Evolutionary conservation across 2,797 vertebrate species (phyloP).

Genomic region (Tiaroga cobitis): DNA sequence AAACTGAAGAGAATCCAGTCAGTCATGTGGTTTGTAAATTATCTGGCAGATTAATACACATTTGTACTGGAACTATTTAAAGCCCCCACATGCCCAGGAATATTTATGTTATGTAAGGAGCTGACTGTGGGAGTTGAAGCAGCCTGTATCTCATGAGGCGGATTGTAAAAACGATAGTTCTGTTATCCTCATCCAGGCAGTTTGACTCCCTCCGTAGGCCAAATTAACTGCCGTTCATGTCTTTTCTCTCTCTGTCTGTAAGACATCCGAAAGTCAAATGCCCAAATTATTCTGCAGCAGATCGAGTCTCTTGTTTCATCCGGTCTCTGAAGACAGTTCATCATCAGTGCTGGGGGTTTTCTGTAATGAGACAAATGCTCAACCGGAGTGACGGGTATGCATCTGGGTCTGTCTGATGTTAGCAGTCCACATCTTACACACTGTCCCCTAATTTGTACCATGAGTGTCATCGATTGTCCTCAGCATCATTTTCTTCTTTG

Average conservation of each 20-base stretch:
- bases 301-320: conserved; percentile 11
- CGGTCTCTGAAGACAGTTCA: not conserved
- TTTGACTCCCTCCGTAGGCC: not conserved
- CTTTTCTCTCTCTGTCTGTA: not conserved
- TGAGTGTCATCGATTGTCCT: not conserved
- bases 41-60: conserved; percentile 19
- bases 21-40: conserved; percentile 18
- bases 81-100: conserved; percentile 26
- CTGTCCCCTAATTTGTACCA: not conserved
- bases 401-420: not conserved
- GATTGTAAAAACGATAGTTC: conserved; percentile 25
- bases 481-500: conserved; percentile 1
- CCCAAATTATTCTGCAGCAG: conserved; percentile 7
- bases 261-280: conserved; percentile 15
- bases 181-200: conserved; percentile 27
- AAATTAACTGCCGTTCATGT: conserved; percentile 12
- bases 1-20: not conserved
- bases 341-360: conserved; percentile 18
- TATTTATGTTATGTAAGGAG: conserved; percentile 40
- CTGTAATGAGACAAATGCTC: conserved; percentile 13
- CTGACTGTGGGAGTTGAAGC: conserved; percentile 32
- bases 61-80: conserved; percentile 33
- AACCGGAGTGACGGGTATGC: too few species aligned
- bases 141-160: conserved; percentile 9
- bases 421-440: not conserved